Evolutionary conservation across 2,113 vertebrate species (phyloP), one percentile per base, ranked within the genome.

Genomic region (Xyrauchen texanus): DNA sequence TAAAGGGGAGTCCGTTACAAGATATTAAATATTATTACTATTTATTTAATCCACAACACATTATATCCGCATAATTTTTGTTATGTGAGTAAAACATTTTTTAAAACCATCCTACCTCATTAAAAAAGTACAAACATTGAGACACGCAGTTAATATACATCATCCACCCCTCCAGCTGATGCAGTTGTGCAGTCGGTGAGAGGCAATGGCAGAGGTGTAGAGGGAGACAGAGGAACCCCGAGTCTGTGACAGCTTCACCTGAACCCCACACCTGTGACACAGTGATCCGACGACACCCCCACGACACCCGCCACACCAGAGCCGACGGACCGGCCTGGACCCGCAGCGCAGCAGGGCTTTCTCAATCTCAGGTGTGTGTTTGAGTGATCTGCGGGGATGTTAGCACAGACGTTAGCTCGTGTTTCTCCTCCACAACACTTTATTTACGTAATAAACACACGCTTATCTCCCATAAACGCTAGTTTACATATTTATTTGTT

Each of bases 191-290:
- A 52, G 64, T 83, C 92, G 87, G 60, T 67, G 84, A 88, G 84
- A 82, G 67, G 77, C 85, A 90, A 87, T 88, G 88, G 84, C 84
- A 89, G 90, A 90, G 86, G 89, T 90, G 89, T 91, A 85, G 74
- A 45, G 49, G 34, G 74, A 87, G 90, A 90, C 88, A 91, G 89
- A 89, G 88, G 85, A 87, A 88, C 88, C 91, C 87, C 89, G 85
- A 87, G 66, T 89, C 15, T 88, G 88, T 94, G 91, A 93, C 92
- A 93, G 90, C 86, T 91, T 55, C 46, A 52, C 90, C 93, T 80
- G 89, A 89, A 83, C 76, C 69, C 77, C 85, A 86, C 85, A 87
- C 12, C 87, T 78, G 86, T 88, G 85, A 86, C 88, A 88, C 73
- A 57, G 46, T 79, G 67, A 76, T 78, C 82, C 82, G 83, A 89